phyloP scores from a whole-genome alignment of 2,888 invertebrate genomes.

The Mimas tiliae region DNA sequence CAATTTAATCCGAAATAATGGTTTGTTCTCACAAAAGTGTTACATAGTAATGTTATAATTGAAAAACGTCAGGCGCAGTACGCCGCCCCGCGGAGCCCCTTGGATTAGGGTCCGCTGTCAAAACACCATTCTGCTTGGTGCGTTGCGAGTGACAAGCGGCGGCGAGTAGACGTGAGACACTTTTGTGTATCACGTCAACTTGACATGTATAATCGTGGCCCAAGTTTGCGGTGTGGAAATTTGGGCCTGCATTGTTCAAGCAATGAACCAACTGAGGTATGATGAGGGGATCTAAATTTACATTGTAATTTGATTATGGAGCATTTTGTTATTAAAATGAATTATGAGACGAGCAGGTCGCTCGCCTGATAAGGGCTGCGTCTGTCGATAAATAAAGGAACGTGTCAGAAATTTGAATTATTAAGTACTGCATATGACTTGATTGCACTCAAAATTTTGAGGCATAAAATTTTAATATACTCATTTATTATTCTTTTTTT shows the following conservation, averaged over 20 bases:
- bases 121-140: slow-evolving; percentile 49
- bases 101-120: slow-evolving; percentile 77
- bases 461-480: too few relatives aligned
- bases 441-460: too few relatives aligned
- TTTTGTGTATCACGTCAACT: neutral
- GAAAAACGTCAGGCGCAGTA: slow-evolving; percentile 72
- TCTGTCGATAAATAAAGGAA: too few relatives aligned
- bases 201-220: neutral
- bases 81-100: slow-evolving; percentile 71
- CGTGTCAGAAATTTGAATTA: too few relatives aligned
- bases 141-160: slow-evolving; percentile 31
- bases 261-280: neutral
- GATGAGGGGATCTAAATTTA: too few relatives aligned
- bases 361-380: too few relatives aligned
- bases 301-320: too few relatives aligned
- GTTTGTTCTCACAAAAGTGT: slow-evolving; percentile 63
- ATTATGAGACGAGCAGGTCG: too few relatives aligned
- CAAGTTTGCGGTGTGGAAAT: neutral
- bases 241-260: neutral
- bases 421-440: too few relatives aligned
- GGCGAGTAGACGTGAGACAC: neutral
- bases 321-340: too few relatives aligned
- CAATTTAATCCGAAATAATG: slow-evolving; percentile 58
- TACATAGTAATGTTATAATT: slow-evolving; percentile 75
- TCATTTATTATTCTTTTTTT: too few relatives aligned